phyloP scores from a whole-genome alignment of 2,888 invertebrate species.

The Slavum lentiscoides region DNA sequence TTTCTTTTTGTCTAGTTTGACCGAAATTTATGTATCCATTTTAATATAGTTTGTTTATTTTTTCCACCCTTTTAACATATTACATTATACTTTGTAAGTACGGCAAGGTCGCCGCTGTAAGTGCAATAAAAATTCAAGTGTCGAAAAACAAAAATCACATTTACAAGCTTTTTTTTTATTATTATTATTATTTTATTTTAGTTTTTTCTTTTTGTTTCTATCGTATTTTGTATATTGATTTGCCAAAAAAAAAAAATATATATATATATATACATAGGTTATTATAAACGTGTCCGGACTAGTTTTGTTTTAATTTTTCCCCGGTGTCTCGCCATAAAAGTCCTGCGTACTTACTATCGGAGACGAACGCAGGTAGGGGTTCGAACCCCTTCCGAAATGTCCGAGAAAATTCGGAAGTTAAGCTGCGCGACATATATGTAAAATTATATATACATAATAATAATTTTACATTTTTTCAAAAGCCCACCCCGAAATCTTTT shows the following conservation, averaged over 20 bases:
- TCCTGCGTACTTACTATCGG: no score
- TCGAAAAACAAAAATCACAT: slow-evolving; percentile 8
- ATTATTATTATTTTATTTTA: slow-evolving; percentile 20
- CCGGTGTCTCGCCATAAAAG: no score
- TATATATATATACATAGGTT: not conserved
- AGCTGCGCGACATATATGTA: no score
- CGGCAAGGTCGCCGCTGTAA: slow-evolving; percentile 42
- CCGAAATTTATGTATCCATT: slow-evolving; percentile 11
- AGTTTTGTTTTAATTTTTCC: no score
- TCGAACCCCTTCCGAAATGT: no score
- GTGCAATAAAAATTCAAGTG: slow-evolving; percentile 44
- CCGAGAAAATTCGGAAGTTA: no score
- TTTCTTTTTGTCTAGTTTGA: slow-evolving; percentile 29
- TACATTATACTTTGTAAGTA: slow-evolving; percentile 15
- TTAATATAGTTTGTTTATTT: slow-evolving; percentile 26
- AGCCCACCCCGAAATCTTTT: no score
- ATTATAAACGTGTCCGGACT: not conserved
- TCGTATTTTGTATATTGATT: slow-evolving; percentile 45
- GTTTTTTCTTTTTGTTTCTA: slow-evolving; percentile 26
- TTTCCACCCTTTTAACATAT: slow-evolving; percentile 15
- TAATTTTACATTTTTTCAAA: no score
- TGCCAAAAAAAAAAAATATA: slow-evolving; percentile 29
- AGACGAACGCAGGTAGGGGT: no score
- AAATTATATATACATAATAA: no score
- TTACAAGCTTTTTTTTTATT: slow-evolving; percentile 24